Conservation (phyloP, 2,888 invertebrate genomes). For the Ormia ochracea region DNA sequence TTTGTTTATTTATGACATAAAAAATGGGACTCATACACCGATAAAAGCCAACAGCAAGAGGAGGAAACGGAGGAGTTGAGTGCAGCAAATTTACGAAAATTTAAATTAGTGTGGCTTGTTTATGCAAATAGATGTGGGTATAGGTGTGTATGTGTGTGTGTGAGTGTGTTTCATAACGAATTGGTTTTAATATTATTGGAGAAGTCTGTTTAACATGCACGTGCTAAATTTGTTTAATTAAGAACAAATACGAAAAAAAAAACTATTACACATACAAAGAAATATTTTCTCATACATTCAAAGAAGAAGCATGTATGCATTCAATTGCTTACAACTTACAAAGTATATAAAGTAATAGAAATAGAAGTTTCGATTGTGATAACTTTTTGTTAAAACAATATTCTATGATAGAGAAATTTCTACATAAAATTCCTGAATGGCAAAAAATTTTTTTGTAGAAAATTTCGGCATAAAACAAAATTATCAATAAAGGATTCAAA, state of each 20-base stretch:
- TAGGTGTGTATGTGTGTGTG: background rate
- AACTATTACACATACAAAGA: too few relatives aligned
- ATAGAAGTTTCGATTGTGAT: too few relatives aligned
- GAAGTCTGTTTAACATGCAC: conserved; percentile 42
- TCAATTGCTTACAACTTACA: too few relatives aligned
- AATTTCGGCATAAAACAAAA: too few relatives aligned
- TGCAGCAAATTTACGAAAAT: background rate
- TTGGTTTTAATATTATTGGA: conserved; percentile 26
- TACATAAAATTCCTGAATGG: too few relatives aligned
- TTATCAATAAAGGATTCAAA: too few relatives aligned
- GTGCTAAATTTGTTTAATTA: conserved; percentile 38
- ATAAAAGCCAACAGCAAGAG: background rate
- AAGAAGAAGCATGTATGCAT: background rate
- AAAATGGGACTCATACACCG: background rate
- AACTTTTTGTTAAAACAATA: background rate
- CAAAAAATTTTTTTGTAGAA: too few relatives aligned
- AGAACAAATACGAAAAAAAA: background rate
- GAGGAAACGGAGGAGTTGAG: background rate
- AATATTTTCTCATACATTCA: background rate
- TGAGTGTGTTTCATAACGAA: background rate
- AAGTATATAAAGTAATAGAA: too few relatives aligned
- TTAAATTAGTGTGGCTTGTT: background rate
- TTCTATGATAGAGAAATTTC: background rate
- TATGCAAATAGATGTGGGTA: too few relatives aligned
- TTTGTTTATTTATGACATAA: conserved; percentile 24